A percentile compares a stretch with the other conserved stretches of the same genome.
Evolutionary conservation across 1,140 invertebrate genomes (phyloP).

Genomic region (Formica exsecta): DNA sequence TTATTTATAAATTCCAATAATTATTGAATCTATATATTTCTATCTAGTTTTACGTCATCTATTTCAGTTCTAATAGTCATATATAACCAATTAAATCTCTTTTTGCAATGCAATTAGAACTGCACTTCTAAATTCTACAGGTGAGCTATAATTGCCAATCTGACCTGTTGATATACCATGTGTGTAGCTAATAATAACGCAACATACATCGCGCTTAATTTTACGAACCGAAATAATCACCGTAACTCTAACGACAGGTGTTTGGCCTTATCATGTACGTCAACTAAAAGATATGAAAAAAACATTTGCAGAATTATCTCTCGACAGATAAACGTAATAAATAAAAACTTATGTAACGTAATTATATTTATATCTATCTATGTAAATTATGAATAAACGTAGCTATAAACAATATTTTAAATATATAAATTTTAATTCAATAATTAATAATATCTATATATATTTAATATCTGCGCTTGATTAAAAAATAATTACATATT

Average conservation of each 20-base stretch:
- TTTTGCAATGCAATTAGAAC: neutral
- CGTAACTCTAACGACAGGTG: neutral
- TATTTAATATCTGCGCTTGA: neutral
- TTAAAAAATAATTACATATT: neutral
- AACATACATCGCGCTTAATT: slow-evolving; percentile 11
- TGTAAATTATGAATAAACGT: neutral
- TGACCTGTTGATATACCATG: neutral
- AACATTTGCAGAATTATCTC: neutral
- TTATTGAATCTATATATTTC: too few species aligned
- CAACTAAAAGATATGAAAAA: slow-evolving; percentile 15
- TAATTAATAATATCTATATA: neutral
- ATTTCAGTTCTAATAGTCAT: neutral
- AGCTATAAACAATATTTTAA: neutral
- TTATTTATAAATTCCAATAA: neutral
- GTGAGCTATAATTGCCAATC: slow-evolving; percentile 27
- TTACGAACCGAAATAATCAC: neutral
- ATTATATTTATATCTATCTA: neutral
- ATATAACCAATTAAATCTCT: neutral
- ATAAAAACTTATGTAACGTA: neutral
- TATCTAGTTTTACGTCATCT: too few species aligned
- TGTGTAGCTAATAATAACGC: slow-evolving; percentile 12
- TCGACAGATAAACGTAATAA: slow-evolving; percentile 14
- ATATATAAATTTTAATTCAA: neutral
- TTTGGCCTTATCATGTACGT: slow-evolving; percentile 14
- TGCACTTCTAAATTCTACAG: slow-evolving; percentile 3